Evolutionary conservation across 2,888 invertebrate species (phyloP), one percentile per base, ranked within the genome.

Genomic region (Euspilapteryx auroguttella): DNA sequence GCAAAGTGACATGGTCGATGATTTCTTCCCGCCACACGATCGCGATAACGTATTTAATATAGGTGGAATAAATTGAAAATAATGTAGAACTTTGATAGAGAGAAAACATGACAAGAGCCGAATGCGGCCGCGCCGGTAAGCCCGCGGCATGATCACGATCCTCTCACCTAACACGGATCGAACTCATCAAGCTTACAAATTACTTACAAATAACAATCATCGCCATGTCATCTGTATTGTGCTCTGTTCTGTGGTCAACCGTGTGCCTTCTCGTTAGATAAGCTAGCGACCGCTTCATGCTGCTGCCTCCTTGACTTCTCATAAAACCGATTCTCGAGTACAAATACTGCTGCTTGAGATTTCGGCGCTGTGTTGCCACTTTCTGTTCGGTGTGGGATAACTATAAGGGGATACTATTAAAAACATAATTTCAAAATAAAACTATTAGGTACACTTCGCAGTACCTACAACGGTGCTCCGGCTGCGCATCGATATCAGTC

Each of bases 1-100:
- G 81, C 92, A 92, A 80, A 89, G 90, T 80, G 82, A 87, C 82
- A 87, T 88, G 79, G 89, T 92, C 79, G 89, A 92, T 86, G 91
- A 91, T 78, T 85, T 91, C 73, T 93, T 93, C 80, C 92, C 92
- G 45, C 53, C 57, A 49, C 37, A 52, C 53, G 63, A 58, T 53
- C 43, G 55, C 49, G 58, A 65, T 63, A 83, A 81, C 52, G 64
- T 81, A 40, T 44, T 46, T 53, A 50, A 46, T 28, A 24, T 34
- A 33, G 14, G 31, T 32, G 31, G 30, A 29, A 28, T 24, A 21
- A 25, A 32, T 45, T 40, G 41, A 45, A 40, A 41, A 38, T 35
- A 40, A 32, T 36, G 38, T 17, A 17, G 17, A 6, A 6, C 8
- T 8, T 17, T 6, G 8, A 17, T 17, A 17, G 17, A 17, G 5